phyloP scores from a whole-genome alignment of 1,140 invertebrate genomes.

The Zaprionus vittiger region DNA sequence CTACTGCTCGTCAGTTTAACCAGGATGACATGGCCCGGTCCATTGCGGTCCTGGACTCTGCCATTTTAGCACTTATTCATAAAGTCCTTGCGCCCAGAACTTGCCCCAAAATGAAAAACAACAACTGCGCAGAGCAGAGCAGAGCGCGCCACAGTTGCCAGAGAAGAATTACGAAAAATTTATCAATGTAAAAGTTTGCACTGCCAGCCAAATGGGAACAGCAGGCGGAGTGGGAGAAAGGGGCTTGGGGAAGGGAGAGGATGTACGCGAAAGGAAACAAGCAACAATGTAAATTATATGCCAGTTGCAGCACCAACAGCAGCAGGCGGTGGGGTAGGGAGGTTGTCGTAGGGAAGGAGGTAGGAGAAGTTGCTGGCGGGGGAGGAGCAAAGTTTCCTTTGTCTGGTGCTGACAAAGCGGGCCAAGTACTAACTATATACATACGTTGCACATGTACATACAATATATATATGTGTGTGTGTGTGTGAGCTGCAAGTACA shows the following conservation, averaged over 20 bases:
- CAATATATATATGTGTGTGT: background rate
- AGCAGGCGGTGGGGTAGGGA: background rate
- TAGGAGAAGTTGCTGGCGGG: background rate
- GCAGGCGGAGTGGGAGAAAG: slow-evolving; percentile 1
- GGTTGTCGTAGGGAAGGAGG: too few relatives aligned
- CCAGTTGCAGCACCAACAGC: slow-evolving; percentile 46
- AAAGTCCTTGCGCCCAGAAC: slow-evolving; percentile 75
- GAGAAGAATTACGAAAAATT: slow-evolving; percentile 82
- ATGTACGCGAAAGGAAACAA: slow-evolving; percentile 59
- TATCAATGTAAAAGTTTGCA: slow-evolving; percentile 78
- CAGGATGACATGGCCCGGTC: slow-evolving; percentile 84
- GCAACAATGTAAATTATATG: slow-evolving; percentile 82
- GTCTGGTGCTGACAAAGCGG: slow-evolving; percentile 17
- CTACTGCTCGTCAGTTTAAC: slow-evolving; percentile 81
- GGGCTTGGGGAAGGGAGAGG: slow-evolving; percentile 8
- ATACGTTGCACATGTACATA: background rate
- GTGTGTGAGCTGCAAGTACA: background rate
- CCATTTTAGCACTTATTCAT: slow-evolving; percentile 84
- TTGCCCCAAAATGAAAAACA: slow-evolving; percentile 60
- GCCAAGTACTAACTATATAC: slow-evolving; percentile 4
- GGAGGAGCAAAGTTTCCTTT: slow-evolving; percentile 30
- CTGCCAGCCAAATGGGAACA: slow-evolving; percentile 29
- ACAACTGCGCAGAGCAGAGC: slow-evolving; percentile 36
- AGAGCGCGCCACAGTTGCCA: slow-evolving; percentile 6
- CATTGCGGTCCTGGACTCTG: slow-evolving; percentile 84